phyloP scores from a whole-genome alignment of 2,113 vertebrate genomes.

The Grammomys dolichurus region DNA sequence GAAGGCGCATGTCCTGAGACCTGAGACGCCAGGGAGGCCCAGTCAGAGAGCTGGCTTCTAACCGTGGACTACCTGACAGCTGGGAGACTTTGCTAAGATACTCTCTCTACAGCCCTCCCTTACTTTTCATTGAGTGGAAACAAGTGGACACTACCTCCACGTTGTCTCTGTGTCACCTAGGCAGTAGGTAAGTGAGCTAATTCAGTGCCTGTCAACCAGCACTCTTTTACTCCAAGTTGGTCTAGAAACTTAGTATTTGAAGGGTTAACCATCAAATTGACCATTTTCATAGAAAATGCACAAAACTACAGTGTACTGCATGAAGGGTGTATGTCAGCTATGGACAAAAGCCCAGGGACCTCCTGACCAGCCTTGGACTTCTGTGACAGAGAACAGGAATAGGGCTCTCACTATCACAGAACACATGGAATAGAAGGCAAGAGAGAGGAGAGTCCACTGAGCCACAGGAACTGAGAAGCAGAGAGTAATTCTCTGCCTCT shows the following conservation, averaged over 20 bases:
- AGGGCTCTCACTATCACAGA: background rate
- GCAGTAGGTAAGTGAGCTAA: rapidly evolving
- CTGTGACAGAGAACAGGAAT: background rate
- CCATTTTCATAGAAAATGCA: background rate
- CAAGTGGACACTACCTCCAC: rapidly evolving
- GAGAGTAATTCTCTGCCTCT: rapidly evolving
- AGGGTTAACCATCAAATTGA: background rate
- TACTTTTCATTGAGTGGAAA: background rate
- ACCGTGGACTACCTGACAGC: background rate
- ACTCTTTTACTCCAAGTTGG: background rate
- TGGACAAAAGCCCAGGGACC: background rate
- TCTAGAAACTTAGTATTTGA: background rate
- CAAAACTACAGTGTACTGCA: no score
- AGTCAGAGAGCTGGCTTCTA: background rate
- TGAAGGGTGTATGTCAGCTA: rapidly evolving
- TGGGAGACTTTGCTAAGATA: background rate
- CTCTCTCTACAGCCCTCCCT: rapidly evolving
- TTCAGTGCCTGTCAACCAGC: rapidly evolving
- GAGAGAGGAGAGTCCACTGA: background rate
- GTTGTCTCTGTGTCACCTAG: rapidly evolving
- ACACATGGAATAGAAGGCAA: rapidly evolving
- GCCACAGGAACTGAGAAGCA: background rate
- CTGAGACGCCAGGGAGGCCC: no score
- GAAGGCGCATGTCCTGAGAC: no score
- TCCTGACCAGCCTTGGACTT: background rate